Evolutionary conservation across 1,140 invertebrate species (phyloP).

Genomic region (Trichoplusia ni): DNA sequence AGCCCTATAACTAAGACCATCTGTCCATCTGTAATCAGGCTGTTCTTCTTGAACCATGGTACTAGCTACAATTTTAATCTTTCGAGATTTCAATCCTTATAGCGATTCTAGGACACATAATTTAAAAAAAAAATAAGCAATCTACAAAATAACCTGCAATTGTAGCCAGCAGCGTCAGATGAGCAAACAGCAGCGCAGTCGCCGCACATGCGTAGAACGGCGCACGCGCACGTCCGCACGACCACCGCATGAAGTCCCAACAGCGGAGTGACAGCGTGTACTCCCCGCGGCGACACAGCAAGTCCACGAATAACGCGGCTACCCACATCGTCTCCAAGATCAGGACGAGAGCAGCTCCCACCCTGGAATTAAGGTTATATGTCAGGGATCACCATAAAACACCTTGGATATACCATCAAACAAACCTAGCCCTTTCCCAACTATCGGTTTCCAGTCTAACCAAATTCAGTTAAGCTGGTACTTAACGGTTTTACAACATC

Average conservation of each 20-base stretch:
- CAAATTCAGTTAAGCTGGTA: no score
- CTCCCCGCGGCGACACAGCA: constrained; percentile 67
- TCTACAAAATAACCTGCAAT: constrained; percentile 53
- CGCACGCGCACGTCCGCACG: constrained; percentile 65
- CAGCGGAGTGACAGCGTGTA: constrained; percentile 69
- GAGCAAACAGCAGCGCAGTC: constrained; percentile 68
- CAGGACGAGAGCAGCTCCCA: constrained; percentile 61
- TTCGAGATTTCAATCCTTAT: no score
- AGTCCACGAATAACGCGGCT: constrained; percentile 67
- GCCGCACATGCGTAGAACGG: constrained; percentile 72
- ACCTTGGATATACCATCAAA: no score
- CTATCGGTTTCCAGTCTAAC: no score
- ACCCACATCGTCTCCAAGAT: constrained; percentile 79
- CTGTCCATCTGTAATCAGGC: no score
- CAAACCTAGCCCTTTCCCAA: no score
- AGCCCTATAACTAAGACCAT: no score
- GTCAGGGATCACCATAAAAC: no score
- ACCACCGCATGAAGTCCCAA: constrained; percentile 75
- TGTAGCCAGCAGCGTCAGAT: constrained; percentile 63
- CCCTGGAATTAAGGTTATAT: constrained; percentile 44
- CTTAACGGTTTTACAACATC: no score
- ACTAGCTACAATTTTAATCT: no score
- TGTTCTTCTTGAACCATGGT: no score
- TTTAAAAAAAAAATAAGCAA: not conserved
- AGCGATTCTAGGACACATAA: no score